These are phyloP conservation scores for Eupithecia centaureata DNA, from an alignment of 2,888 invertebrate species.

Conservation along the genomic window DNA sequence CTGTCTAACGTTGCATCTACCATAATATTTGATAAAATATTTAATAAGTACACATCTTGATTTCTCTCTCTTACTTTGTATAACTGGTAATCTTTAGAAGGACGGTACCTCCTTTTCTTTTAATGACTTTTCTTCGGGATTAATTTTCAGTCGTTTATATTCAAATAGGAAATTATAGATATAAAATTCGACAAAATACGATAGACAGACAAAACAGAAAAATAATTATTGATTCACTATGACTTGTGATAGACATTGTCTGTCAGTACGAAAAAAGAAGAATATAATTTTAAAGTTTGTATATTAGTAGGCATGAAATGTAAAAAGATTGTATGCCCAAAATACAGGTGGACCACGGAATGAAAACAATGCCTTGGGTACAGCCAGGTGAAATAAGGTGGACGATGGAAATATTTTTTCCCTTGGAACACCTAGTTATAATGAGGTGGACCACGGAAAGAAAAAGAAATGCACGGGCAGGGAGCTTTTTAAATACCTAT, in stretches of 20 bases:
- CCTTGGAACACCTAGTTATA: too few species aligned
- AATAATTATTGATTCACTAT: neutral
- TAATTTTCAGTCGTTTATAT: neutral
- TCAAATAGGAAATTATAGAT: neutral
- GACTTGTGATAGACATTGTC: too few species aligned
- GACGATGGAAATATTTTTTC: too few species aligned
- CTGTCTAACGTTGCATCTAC: neutral
- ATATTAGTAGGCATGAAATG: too few species aligned
- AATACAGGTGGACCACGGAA: neutral
- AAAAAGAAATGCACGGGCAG: too few species aligned
- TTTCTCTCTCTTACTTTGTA: too few species aligned
- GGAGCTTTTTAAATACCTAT: too few species aligned
- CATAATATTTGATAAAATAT: neutral
- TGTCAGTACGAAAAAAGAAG: too few species aligned
- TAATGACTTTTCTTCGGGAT: neutral
- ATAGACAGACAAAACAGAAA: neutral
- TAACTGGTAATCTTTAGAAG: neutral
- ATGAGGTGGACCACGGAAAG: too few species aligned
- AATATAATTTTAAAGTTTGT: too few species aligned
- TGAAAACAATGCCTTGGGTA: neutral
- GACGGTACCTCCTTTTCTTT: conserved; percentile 3
- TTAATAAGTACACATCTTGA: neutral
- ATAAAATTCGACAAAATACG: neutral
- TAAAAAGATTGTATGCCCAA: too few species aligned
- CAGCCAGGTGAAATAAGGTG: neutral